A percentile compares a stretch with the other conserved stretches of the same genome.
Evolutionary conservation across 2,113 vertebrate genomes (phyloP).

Genomic region (Psettodes erumei): DNA sequence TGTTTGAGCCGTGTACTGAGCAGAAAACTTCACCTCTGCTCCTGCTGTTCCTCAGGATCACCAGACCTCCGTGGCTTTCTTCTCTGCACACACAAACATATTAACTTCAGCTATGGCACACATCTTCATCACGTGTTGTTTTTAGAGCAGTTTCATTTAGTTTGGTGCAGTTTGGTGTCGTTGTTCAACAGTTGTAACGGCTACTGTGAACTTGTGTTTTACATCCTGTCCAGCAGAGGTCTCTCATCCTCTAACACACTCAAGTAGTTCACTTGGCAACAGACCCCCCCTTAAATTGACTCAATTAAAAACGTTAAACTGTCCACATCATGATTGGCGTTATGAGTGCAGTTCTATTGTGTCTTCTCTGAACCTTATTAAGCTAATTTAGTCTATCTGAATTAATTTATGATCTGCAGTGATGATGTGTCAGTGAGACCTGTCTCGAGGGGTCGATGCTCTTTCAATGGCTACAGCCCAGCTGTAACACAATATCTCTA

Average conservation of each 20-base stretch:
- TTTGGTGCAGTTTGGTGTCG: neutral
- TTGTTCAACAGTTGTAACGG: no score
- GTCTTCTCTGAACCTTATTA: neutral
- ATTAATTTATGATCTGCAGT: neutral
- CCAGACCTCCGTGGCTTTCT: neutral
- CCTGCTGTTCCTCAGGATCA: neutral
- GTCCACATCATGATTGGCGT: neutral
- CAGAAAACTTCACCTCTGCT: constrained; percentile 18
- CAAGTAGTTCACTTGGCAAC: neutral
- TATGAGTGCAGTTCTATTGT: neutral
- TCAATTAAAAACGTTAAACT: neutral
- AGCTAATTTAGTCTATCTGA: neutral
- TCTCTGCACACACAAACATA: neutral
- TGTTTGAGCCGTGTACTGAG: neutral
- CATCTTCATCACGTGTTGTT: no score
- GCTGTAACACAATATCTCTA: constrained; percentile 51
- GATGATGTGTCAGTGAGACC: constrained; percentile 5
- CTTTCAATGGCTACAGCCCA: constrained; percentile 8
- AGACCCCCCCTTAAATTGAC: neutral
- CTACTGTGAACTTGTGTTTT: neutral
- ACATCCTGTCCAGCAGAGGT: constrained; percentile 52
- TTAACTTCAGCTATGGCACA: neutral
- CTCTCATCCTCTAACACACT: neutral
- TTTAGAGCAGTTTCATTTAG: neutral
- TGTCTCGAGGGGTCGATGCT: constrained; percentile 1